These are phyloP conservation scores for Andrena praecox DNA, from an alignment of 2,888 invertebrate genomes.

Conservation along the genomic window DNA sequence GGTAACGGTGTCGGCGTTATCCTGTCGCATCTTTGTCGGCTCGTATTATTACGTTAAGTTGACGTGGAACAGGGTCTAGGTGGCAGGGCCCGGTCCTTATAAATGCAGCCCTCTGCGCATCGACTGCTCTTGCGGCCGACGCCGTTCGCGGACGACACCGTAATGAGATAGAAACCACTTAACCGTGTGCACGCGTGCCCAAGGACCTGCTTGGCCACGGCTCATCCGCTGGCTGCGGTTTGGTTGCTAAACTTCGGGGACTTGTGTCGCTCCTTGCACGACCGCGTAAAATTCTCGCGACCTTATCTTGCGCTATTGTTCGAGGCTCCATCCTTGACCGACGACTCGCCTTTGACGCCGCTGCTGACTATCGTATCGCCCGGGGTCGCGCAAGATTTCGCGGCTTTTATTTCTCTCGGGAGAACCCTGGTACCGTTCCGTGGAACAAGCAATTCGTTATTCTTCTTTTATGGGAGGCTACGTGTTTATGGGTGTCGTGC, in stretches of 20 bases:
- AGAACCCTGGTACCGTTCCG: too few species aligned
- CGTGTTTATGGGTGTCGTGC: too few species aligned
- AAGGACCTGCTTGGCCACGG: slow-evolving; percentile 70
- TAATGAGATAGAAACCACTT: slow-evolving; percentile 82
- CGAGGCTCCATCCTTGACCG: not conserved
- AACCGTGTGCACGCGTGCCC: slow-evolving; percentile 78
- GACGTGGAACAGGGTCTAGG: slow-evolving; percentile 49
- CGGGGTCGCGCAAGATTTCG: not conserved
- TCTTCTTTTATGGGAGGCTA: too few species aligned
- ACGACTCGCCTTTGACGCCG: not conserved
- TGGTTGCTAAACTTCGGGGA: slow-evolving; percentile 71
- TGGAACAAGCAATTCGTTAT: too few species aligned
- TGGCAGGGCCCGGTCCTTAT: slow-evolving; percentile 29
- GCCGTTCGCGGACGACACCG: slow-evolving; percentile 59
- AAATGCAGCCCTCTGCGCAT: slow-evolving; percentile 46
- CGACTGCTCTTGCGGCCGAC: slow-evolving; percentile 60
- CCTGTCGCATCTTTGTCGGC: slow-evolving; percentile 42
- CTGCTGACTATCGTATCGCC: not conserved
- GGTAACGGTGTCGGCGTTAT: slow-evolving; percentile 18
- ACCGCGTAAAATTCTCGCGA: slow-evolving; percentile 25
- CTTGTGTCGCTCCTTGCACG: not conserved
- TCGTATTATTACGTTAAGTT: slow-evolving; percentile 71
- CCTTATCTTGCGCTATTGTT: slow-evolving; percentile 7
- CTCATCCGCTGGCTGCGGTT: slow-evolving; percentile 67
- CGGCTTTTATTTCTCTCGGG: too few species aligned